These are phyloP conservation scores for Kryphioiulus occultus DNA, from an alignment of 2,888 invertebrate species.

Conservation along the genomic window DNA sequence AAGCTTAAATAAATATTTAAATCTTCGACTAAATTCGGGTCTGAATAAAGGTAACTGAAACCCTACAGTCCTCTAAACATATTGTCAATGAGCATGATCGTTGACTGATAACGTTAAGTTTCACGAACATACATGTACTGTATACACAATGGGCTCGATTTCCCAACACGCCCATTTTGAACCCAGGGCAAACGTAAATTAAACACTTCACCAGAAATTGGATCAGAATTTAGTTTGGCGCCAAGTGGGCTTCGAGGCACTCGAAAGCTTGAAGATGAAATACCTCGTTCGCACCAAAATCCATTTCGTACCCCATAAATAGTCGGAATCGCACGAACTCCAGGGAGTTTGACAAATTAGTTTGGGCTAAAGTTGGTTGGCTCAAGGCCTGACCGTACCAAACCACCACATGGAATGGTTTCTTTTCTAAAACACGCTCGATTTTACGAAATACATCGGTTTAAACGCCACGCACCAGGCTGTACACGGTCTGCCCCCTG, in stretches of 20 bases:
- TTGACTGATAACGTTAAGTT: too few species aligned
- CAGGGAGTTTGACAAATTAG: slow-evolving; percentile 31
- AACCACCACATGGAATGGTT: background rate
- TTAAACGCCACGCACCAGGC: background rate
- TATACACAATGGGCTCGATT: too few species aligned
- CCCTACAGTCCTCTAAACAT: background rate
- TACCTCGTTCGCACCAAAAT: background rate
- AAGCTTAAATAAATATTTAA: background rate
- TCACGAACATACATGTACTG: too few species aligned
- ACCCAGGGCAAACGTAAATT: too few species aligned
- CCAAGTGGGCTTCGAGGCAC: background rate
- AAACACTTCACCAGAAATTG: background rate
- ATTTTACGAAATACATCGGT: background rate
- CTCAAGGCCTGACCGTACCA: background rate
- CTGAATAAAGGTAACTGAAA: background rate
- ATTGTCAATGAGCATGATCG: background rate
- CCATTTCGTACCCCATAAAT: slow-evolving; percentile 22
- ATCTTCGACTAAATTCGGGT: background rate
- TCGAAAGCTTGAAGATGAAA: background rate
- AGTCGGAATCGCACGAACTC: background rate
- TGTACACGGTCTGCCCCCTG: too few species aligned
- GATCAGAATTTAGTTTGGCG: background rate
- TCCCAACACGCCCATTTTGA: too few species aligned
- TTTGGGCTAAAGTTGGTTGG: background rate
- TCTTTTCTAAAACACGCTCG: background rate